Base-by-base conservation (phyloP, 2,113 vertebrate genomes). In the Spermophilus dauricus region DNA sequence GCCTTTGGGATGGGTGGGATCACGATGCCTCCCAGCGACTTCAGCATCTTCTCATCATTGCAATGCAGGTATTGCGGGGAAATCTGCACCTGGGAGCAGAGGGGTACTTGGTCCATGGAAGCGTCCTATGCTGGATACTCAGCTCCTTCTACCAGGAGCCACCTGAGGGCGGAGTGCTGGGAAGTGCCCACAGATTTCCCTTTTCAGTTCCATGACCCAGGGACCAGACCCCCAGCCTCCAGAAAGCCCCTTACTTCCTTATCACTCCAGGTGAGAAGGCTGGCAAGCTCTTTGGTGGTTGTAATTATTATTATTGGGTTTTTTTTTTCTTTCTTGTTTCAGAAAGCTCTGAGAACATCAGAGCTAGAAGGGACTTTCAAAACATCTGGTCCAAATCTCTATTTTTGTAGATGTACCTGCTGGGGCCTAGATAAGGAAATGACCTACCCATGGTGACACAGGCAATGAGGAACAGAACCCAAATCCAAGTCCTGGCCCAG, bases 1-100 rank as follows among this genome's bases (percentile, higher is more conserved):
- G 95, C 77, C 90, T 97, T 98, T 0, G n/a, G 48, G 73, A 99
- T 96, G 5, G 97, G 95, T 0, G 97, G 98, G 73, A 98, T 95
- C 95, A 98, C 61, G 11, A 91, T 2, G 2, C 8, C 51, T 5
- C 94, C 78, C 69, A 96, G 84, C 0, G 95, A 93, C 78, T 88
- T 96, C 58, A 53, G 94, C 65, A 96, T 95, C 76, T 95, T 95
- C 83, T 96, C 96, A 0, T 86, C 95, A 1, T 56, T 61, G 86
- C 91, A 95, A 48, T 75, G n/a, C n/a, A 90, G 80, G 53, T 95
- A 95, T 14, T 94, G 95, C 4, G 48, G 48, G 48, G 96, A 98
- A 65, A 77, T 95, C 98, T 97, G 96, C 10, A 97, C 96, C 98
- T 69, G 75, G 16, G 2, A 94, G 17, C 2, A 0, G 42, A 1